Conservation (phyloP, 1,140 invertebrate genomes). For the Prorops nasuta region DNA sequence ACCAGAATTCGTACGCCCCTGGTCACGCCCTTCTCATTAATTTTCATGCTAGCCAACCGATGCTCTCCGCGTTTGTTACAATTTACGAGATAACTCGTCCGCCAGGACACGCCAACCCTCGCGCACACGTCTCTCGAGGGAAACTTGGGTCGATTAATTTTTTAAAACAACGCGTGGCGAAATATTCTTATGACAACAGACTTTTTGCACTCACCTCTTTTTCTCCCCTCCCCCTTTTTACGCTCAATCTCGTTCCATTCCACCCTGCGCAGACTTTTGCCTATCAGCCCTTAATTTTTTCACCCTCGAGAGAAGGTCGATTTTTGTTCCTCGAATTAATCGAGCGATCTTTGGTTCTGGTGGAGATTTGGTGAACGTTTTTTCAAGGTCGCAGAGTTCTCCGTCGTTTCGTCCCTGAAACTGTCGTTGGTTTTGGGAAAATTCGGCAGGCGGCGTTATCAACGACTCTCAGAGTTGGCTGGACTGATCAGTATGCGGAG, state of each 20-base stretch:
- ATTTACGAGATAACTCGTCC: constrained; percentile 36
- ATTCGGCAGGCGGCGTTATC: constrained; percentile 11
- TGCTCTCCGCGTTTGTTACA: constrained; percentile 40
- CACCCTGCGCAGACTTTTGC: too few species aligned
- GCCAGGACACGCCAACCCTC: background rate
- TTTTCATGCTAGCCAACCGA: constrained; percentile 41
- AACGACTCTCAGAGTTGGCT: too few species aligned
- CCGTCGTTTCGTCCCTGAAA: constrained; percentile 5
- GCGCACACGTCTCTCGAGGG: constrained; percentile 2
- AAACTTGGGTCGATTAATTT: constrained; percentile 36
- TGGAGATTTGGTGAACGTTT: too few species aligned
- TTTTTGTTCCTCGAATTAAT: too few species aligned
- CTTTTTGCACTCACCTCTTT: constrained; percentile 9
- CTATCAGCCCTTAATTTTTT: too few species aligned
- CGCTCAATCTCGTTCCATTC: too few species aligned
- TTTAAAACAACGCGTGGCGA: constrained; percentile 34
- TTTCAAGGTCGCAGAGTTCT: too few species aligned
- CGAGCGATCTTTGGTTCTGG: too few species aligned
- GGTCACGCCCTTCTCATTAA: constrained; percentile 42
- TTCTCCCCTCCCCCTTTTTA: background rate
- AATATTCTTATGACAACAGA: constrained; percentile 23
- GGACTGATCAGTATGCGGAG: constrained; percentile 28
- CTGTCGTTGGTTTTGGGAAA: constrained; percentile 9
- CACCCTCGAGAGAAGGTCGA: too few species aligned
- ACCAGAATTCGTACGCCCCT: constrained; percentile 15